Conservation (phyloP, 2,797 vertebrate species). For the Sternarchorhynchus goeldii region DNA sequence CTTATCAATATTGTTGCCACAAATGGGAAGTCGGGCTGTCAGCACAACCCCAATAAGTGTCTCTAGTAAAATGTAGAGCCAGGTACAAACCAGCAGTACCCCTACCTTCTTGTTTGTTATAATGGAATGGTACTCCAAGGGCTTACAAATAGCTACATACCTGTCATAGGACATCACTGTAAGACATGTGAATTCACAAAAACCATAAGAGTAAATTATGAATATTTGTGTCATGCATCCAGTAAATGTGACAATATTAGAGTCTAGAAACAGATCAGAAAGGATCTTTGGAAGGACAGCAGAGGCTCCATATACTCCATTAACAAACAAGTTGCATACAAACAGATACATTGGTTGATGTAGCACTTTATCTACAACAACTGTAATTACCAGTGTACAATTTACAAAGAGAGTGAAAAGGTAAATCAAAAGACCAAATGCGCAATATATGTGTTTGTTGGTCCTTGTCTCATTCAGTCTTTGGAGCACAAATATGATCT, state of each 20-base stretch:
- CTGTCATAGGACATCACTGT: too few species aligned
- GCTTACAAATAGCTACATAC: constrained; percentile 48
- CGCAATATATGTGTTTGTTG: too few species aligned
- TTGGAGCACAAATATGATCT: too few species aligned
- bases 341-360: too few species aligned
- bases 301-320: constrained; percentile 23
- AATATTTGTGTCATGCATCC: constrained; percentile 52
- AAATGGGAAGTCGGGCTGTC: too few species aligned
- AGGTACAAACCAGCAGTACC: constrained; percentile 45
- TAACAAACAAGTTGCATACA: constrained; percentile 32
- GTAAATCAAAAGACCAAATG: too few species aligned
- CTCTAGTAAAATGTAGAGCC: too few species aligned
- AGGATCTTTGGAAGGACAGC: constrained; percentile 56
- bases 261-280: constrained; percentile 40
- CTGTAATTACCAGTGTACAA: too few species aligned
- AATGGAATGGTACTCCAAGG: constrained; percentile 51
- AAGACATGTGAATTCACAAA: constrained; percentile 50
- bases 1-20: too few species aligned
- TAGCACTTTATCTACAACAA: too few species aligned
- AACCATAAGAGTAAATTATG: constrained; percentile 50
- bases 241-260: constrained; percentile 47
- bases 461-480: too few species aligned
- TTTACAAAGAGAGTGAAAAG: too few species aligned
- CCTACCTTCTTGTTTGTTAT: constrained; percentile 53
- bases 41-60: constrained; percentile 27